phyloP scores from a whole-genome alignment of 2,888 invertebrate species.

The Mantis religiosa region DNA sequence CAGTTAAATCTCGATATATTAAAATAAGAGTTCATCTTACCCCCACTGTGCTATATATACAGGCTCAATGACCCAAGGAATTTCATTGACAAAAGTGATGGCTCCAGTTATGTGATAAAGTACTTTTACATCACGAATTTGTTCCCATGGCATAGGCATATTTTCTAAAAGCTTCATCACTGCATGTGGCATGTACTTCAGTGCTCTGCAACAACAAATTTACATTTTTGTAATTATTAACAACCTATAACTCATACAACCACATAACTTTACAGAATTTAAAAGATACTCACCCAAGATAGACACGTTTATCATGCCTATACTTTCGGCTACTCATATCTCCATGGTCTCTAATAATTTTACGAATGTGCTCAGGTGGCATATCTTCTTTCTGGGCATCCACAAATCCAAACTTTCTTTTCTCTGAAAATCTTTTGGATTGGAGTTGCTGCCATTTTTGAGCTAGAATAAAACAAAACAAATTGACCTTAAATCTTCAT shows the following conservation, averaged over 20 bases:
- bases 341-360: slow-evolving; percentile 98
- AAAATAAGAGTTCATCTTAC: slow-evolving; percentile 46
- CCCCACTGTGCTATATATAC: slow-evolving; percentile 99
- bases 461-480: slow-evolving; percentile 50
- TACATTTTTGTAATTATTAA: neutral
- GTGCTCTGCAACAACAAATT: slow-evolving; percentile 57
- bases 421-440: slow-evolving; percentile 97
- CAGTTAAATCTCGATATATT: too few species aligned
- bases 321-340: slow-evolving; percentile 99
- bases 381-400: slow-evolving; percentile 99
- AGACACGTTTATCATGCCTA: slow-evolving; percentile 96
- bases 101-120: slow-evolving; percentile 99
- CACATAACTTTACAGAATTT: neutral
- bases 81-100: slow-evolving; percentile 99
- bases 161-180: slow-evolving; percentile 98
- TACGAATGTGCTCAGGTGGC: slow-evolving; percentile 98
- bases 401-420: slow-evolving; percentile 96
- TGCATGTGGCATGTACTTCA: slow-evolving; percentile 99
- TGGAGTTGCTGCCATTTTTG: slow-evolving; percentile 99
- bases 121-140: slow-evolving; percentile 96
- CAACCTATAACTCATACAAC: neutral
- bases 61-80: slow-evolving; percentile 99
- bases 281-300: slow-evolving; percentile 64
- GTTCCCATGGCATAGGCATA: slow-evolving; percentile 99
- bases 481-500: slow-evolving; percentile 1